A percentile compares a stretch with the other conserved stretches of the same genome.
These are phyloP conservation scores for Schrankia costaestrigalis DNA, from an alignment of 2,888 invertebrate genomes.

Conservation along the genomic window DNA sequence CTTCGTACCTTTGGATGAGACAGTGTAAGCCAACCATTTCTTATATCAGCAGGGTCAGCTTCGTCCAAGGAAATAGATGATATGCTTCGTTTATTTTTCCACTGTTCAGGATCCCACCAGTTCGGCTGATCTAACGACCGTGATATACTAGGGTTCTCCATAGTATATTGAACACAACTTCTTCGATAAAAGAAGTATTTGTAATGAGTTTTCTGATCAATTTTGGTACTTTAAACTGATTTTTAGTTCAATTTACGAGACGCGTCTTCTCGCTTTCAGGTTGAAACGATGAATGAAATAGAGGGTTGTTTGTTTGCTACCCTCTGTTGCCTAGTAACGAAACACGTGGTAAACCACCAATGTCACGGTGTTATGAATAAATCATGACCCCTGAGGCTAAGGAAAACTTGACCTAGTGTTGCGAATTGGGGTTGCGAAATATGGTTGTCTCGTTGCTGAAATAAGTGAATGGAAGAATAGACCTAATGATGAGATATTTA, in stretches of 20 bases:
- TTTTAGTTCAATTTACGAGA: not conserved
- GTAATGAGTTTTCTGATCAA: not conserved
- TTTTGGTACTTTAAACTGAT: not conserved
- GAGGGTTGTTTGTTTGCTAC: conserved; percentile 54
- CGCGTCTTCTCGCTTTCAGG: conserved; percentile 21
- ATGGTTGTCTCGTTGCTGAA: too few relatives aligned
- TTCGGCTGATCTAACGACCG: conserved; percentile 58
- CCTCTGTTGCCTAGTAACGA: conserved; percentile 52
- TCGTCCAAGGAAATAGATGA: conserved; percentile 59
- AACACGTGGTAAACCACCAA: conserved; percentile 58
- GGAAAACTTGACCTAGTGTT: conserved; percentile 56
- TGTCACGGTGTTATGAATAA: conserved; percentile 62
- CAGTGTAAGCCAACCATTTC: conserved; percentile 70
- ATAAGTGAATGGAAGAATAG: too few relatives aligned
- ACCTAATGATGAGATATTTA: too few relatives aligned
- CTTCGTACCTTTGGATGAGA: conserved; percentile 50
- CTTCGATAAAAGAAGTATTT: not conserved
- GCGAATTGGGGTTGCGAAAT: too few relatives aligned
- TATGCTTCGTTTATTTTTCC: conserved; percentile 48
- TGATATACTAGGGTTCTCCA: conserved; percentile 54
- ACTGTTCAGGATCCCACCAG: conserved; percentile 68
- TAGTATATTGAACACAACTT: conserved; percentile 16
- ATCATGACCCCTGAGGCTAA: conserved; percentile 48
- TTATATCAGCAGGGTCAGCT: conserved; percentile 56
- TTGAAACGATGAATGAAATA: conserved; percentile 47